Base-by-base conservation (phyloP, 2,797 vertebrate species). In the Amblyopsis hoosieri region DNA sequence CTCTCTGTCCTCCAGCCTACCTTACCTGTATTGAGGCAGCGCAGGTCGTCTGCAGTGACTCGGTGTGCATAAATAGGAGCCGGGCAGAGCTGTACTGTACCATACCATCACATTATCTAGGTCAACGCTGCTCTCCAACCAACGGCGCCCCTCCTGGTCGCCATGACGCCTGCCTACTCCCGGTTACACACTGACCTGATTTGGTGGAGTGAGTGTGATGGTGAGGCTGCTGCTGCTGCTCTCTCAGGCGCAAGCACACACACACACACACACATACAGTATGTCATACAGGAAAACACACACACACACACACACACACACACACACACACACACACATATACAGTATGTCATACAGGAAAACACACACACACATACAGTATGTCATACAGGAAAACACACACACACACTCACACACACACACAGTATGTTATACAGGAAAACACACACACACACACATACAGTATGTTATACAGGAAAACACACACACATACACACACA, bases 111-210 rank as follows among this genome's bases (percentile, higher is more conserved):
- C 64, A 66, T 79, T 85, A 89, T 88, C 58, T 82, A 71, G 84
- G 83, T 77, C 85, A 80, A 69, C 67, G 54, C 55, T 13, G 23
- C 66, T 74, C 66, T 64, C 55, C 53, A 69, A 64, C 62, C 54
- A 53, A 2, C 60, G 62, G 61, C 23, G 3, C 52, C 67, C 62
- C 54, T 45, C 66, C 60, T 67, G 63, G 65, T 72, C 69, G 67
- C 59, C 45, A 45, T 64, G 60, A 62, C 12, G 56, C 60, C 52
- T 67, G 54, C 37, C 4, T 7, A 66, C 63, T 70, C n/a, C 17
- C 58, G 76, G 74, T 76, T 69, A 72, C 71, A 72, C 67, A 55
- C n/a, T 75, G 81, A 84, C 50, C 85, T 82, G 83, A 84, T 83
- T 85, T 69, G 58, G 60, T 74, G 57, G 54, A 53, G 47, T 54